phyloP scores from a whole-genome alignment of 2,888 invertebrate genomes.

The Polietes domitor region DNA sequence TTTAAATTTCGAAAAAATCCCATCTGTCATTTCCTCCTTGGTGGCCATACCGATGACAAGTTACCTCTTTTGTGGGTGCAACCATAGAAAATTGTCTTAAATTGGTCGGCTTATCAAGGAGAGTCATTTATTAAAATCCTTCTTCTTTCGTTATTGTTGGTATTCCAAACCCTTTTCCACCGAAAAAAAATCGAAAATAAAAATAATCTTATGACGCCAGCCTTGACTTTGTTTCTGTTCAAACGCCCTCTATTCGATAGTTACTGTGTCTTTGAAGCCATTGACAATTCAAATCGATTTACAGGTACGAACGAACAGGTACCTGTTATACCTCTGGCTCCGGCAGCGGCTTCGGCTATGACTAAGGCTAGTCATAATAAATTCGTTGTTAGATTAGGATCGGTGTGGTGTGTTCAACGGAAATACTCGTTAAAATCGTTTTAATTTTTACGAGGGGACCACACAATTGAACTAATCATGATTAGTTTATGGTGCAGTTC shows the following conservation, averaged over 20 bases:
- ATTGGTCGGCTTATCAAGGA: not conserved
- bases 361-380: not conserved
- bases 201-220: constrained; percentile 1
- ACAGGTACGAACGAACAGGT: not conserved
- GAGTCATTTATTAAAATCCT: not conserved
- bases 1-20: no score
- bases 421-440: constrained; percentile 11
- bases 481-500: no score
- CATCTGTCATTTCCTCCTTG: not conserved
- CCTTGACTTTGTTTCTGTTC: constrained; percentile 2
- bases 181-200: not conserved
- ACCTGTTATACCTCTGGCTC: not conserved
- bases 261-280: not conserved
- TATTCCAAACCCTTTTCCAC: not conserved
- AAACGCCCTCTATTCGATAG: not conserved
- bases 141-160: not conserved
- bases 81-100: not conserved
- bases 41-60: not conserved
- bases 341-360: not conserved
- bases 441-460: constrained; percentile 7
- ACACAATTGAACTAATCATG: not conserved
- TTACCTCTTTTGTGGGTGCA: not conserved
- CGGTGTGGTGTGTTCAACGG: not conserved
- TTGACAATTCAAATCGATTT: constrained; percentile 5
- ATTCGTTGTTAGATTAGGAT: constrained; percentile 5